A percentile compares a stretch with the other conserved stretches of the same genome.
Conservation (phyloP, 1,140 invertebrate species). For the Drosophila pallidifrons region DNA sequence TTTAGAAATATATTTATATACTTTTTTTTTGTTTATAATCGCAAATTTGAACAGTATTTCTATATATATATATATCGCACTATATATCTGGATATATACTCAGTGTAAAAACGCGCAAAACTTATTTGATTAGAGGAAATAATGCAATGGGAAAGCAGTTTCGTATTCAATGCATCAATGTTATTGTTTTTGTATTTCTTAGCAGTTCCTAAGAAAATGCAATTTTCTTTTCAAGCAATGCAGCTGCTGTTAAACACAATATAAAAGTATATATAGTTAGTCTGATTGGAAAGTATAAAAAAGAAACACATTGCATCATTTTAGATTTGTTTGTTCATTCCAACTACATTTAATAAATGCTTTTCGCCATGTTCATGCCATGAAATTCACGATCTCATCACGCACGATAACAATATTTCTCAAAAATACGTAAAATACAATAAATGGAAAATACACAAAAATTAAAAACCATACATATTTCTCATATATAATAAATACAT, state of each 20-base stretch:
- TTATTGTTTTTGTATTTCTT: too few species aligned
- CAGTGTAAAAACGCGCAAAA: too few species aligned
- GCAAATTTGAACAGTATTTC: constrained; percentile 31
- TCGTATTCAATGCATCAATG: too few species aligned
- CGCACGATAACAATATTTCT: neutral
- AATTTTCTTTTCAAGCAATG: neutral
- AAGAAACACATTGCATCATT: constrained; percentile 1
- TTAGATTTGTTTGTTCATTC: constrained; percentile 9
- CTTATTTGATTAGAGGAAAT: neutral
- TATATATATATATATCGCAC: neutral
- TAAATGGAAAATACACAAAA: constrained; percentile 11
- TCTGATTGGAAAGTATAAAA: neutral
- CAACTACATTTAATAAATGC: constrained; percentile 33
- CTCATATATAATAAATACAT: neutral
- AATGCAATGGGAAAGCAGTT: neutral
- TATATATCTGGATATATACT: neutral
- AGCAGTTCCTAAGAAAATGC: too few species aligned
- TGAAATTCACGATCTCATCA: constrained; percentile 6
- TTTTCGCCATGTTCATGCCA: constrained; percentile 6
- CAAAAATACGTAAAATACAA: constrained; percentile 1
- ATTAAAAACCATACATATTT: constrained; percentile 8
- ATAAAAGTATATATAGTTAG: neutral
- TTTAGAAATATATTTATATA: neutral
- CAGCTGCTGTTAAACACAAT: neutral
- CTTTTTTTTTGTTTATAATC: too few species aligned